A percentile compares a stretch with the other conserved stretches of the same genome.
These are phyloP conservation scores for Polypterus senegalus DNA, from an alignment of 2,113 vertebrate genomes.

Conservation along the genomic window DNA sequence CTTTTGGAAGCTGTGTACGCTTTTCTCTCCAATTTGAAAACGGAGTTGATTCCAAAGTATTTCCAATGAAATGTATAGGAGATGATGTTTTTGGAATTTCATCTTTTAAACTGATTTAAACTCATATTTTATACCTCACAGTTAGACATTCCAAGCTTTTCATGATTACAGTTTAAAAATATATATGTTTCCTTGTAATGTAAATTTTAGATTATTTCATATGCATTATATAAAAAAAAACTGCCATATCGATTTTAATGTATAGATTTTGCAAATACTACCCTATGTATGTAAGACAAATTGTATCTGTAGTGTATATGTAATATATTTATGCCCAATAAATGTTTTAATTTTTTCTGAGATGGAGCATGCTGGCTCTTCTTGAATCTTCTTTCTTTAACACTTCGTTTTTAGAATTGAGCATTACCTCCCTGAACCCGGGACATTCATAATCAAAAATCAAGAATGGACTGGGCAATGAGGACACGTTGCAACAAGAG, in stretches of 20 bases:
- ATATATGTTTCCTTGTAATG: conserved; percentile 90
- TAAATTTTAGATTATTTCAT: conserved; percentile 99
- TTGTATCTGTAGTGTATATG: conserved; percentile 99
- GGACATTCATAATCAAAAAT: too few relatives aligned
- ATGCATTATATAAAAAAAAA: conserved; percentile 98
- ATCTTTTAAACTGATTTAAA: conserved; percentile 66
- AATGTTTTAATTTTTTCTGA: conserved; percentile 95
- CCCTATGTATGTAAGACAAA: conserved; percentile 99
- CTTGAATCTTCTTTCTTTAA: too few relatives aligned
- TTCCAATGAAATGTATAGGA: conserved; percentile 63
- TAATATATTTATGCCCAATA: conserved; percentile 99
- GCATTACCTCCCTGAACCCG: too few relatives aligned
- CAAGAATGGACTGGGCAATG: too few relatives aligned
- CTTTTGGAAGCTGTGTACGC: too few relatives aligned
- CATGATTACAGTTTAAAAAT: conserved; percentile 48
- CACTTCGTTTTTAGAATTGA: too few relatives aligned
- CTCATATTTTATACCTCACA: conserved; percentile 83
- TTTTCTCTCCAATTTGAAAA: background rate
- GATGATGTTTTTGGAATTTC: conserved; percentile 73
- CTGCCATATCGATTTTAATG: conserved; percentile 99
- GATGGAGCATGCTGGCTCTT: conserved; percentile 6
- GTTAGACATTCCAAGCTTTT: conserved; percentile 94
- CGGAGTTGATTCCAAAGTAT: conserved; percentile 10
- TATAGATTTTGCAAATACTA: conserved; percentile 99
- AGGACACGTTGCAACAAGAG: too few relatives aligned